Evolutionary conservation across 2,888 invertebrate genomes (phyloP), one percentile per base, ranked within the genome.

Genomic region (Hyposoter didymator): DNA sequence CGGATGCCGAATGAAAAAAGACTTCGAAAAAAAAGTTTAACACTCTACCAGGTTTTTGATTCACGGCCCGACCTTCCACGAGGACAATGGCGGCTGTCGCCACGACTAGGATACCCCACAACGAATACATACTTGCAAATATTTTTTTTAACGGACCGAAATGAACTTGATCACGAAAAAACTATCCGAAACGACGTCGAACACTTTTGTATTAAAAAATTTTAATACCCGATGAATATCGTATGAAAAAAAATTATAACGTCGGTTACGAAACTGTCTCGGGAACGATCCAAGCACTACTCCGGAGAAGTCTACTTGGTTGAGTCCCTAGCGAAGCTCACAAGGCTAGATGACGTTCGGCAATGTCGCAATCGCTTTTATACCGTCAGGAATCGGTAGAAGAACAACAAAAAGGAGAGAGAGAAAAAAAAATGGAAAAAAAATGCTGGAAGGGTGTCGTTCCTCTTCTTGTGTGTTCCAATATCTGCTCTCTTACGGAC

Each of bases 61-160:
- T 86, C 28, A 90, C 87, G 35, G 85, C 89, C 10, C 89, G 88
- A 76, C 90, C 85, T 82, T 90, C 85, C 92, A 91, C 78, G 5
- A 95, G 93, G 35, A 94, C 94, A 32, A 95, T 92, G 0, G 94
- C 91, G 0, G 95, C 94, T 86, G 94, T 95, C 82, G 95, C 95
- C 88, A 95, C 47, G 52, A 90, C 69, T 67, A 86, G 69, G 74
- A 89, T 85, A 66, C 82, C 88, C 78, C 88, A 80, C 88, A 88
- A 89, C 52, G 87, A 85, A 17, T 87, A 67, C 90, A 91, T 91
- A 64, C 32, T 85, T 83, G n/a, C 39, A 19, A 39, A 66, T 69
- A 5, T 47, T 47, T 28, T 47, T 17, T 47, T 32, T 35, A 17
- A 67, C 28, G 28, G 43, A 64, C 7, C 14, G 10, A 78, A 78